Conservation (phyloP, 2,797 vertebrate species). For the Syngnathus rostellatus region DNA sequence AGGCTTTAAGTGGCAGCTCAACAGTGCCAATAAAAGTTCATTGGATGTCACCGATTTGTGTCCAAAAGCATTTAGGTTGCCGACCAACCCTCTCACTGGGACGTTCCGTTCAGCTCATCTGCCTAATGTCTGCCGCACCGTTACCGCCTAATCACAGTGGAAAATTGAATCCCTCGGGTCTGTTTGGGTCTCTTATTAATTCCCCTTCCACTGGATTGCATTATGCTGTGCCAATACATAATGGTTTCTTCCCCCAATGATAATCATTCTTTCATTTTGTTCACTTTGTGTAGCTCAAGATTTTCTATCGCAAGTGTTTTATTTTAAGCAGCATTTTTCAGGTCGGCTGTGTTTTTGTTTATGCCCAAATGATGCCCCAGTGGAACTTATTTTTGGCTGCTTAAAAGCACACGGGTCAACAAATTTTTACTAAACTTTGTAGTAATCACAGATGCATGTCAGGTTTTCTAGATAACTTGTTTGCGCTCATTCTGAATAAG, state of each 20-base stretch:
- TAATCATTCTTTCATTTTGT: conserved; percentile 24
- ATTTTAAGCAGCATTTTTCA: conserved; percentile 26
- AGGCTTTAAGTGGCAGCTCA: conserved; percentile 35
- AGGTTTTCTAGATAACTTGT: too few relatives aligned
- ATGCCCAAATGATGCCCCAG: conserved; percentile 35
- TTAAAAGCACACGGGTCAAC: conserved; percentile 10
- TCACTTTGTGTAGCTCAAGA: conserved; percentile 38
- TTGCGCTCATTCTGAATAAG: too few relatives aligned
- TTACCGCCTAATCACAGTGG: conserved; percentile 53
- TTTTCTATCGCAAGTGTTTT: conserved; percentile 31
- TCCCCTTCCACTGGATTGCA: conserved; percentile 43
- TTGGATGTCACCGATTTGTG: conserved; percentile 31
- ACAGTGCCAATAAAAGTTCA: conserved; percentile 25
- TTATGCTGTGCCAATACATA: conserved; percentile 46
- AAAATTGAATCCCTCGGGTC: conserved; percentile 48
- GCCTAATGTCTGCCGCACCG: conserved; percentile 38
- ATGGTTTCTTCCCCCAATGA: conserved; percentile 26
- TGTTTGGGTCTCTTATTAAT: conserved; percentile 45
- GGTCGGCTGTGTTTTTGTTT: conserved; percentile 32
- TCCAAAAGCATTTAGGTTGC: conserved; percentile 14
- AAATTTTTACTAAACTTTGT: too few relatives aligned
- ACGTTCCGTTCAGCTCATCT: conserved; percentile 41
- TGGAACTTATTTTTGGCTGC: conserved; percentile 40
- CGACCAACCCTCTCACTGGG: conserved; percentile 11
- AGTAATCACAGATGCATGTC: too few relatives aligned